phyloP scores from a whole-genome alignment of 2,113 vertebrate genomes.

The Silurus glanis region DNA sequence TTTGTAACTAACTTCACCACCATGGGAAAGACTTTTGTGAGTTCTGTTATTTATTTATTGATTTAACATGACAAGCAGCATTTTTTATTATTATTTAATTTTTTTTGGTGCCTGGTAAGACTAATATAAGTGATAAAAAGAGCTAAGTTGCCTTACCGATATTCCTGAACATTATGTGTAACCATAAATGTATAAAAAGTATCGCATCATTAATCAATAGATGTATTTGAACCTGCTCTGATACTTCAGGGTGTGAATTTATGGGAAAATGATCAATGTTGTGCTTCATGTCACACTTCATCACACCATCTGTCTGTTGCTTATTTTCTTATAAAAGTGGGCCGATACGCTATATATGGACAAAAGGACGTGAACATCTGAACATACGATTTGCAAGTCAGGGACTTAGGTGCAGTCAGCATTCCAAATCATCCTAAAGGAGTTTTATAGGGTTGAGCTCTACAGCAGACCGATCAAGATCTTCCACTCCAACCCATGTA shows the following conservation, averaged over 20 bases:
- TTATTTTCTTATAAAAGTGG: not conserved
- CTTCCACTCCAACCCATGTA: too few relatives aligned
- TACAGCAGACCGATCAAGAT: too few relatives aligned
- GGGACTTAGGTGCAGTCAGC: too few relatives aligned
- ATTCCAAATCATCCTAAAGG: too few relatives aligned
- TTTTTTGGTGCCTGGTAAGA: not conserved
- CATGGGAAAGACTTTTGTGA: not conserved
- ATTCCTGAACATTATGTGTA: not conserved
- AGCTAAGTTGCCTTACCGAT: not conserved
- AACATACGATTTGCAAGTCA: too few relatives aligned
- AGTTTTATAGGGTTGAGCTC: too few relatives aligned
- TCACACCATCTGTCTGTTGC: not conserved
- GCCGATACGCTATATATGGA: too few relatives aligned
- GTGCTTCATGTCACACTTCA: not conserved
- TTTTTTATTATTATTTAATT: too few relatives aligned
- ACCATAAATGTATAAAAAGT: not conserved
- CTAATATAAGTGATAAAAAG: not conserved
- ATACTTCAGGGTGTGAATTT: not conserved
- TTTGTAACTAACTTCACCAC: too few relatives aligned
- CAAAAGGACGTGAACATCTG: too few relatives aligned
- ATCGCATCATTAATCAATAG: not conserved
- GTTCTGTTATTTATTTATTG: not conserved
- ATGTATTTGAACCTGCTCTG: not conserved
- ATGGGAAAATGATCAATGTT: not conserved
- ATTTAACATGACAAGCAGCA: not conserved